Evolutionary conservation across 2,113 vertebrate species (phyloP).

Genomic region (Raja brachyura): DNA sequence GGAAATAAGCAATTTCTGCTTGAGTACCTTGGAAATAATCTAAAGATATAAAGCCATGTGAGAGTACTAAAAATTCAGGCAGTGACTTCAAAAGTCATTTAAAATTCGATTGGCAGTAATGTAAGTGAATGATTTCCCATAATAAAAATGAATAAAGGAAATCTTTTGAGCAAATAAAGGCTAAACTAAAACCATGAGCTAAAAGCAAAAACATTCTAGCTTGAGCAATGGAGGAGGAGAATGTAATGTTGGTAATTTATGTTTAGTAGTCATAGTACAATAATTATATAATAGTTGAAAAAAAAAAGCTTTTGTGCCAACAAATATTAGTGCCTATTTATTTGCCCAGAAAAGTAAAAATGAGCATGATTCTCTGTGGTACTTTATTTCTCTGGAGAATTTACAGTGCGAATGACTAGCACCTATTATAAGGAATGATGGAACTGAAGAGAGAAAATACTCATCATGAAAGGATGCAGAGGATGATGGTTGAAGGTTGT

Average conservation of each 20-base stretch:
- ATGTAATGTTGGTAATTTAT: not conserved
- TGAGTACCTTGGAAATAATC: slow-evolving; percentile 5
- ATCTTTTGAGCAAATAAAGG: not conserved
- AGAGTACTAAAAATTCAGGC: slow-evolving; percentile 31
- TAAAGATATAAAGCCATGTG: slow-evolving; percentile 16
- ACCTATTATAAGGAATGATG: not conserved
- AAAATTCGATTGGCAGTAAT: slow-evolving; percentile 26
- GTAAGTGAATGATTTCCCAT: slow-evolving; percentile 16
- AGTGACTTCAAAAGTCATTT: not conserved
- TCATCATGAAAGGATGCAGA: too few species aligned
- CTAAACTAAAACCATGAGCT: not conserved
- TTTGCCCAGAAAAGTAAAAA: not conserved
- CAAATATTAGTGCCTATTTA: not conserved
- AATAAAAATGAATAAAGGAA: slow-evolving; percentile 28
- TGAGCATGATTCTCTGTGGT: not conserved
- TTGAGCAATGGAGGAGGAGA: not conserved
- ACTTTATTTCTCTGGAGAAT: not conserved
- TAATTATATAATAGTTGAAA: not conserved
- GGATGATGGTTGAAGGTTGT: too few species aligned
- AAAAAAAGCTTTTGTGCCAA: not conserved
- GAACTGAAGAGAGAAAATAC: too few species aligned
- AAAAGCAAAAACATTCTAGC: not conserved
- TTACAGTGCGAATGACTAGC: not conserved
- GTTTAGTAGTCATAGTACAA: not conserved
- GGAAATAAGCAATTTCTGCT: slow-evolving; percentile 23